These are phyloP conservation scores for Nesogale talazaci DNA, from an alignment of 2,113 vertebrate genomes.

Conservation along the genomic window DNA sequence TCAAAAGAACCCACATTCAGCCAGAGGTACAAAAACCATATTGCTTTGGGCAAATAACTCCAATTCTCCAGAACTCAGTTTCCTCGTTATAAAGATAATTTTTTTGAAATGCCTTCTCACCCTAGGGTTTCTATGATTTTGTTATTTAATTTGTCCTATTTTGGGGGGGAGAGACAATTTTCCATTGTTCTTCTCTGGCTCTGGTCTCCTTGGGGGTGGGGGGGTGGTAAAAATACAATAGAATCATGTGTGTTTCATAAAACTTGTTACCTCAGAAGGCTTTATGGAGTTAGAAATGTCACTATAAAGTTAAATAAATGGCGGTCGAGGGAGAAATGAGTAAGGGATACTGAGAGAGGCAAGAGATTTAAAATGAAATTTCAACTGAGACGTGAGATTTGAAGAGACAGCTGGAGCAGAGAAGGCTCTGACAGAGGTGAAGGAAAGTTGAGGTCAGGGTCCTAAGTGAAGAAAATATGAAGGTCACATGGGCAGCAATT, in stretches of 20 bases:
- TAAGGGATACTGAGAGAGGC: conserved; percentile 58
- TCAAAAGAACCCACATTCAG: neutral
- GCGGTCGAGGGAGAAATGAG: conserved; percentile 71
- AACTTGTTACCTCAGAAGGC: conserved; percentile 75
- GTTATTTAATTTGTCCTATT: conserved; percentile 72
- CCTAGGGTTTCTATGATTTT: conserved; percentile 62
- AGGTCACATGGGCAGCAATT: conserved; percentile 11
- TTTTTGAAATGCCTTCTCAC: conserved; percentile 57
- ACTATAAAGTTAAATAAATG: conserved; percentile 81
- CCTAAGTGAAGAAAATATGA: neutral
- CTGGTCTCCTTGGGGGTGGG: conserved; percentile 34
- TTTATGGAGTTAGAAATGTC: conserved; percentile 80
- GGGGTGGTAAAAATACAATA: conserved; percentile 64
- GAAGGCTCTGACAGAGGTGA: conserved; percentile 51
- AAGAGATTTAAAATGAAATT: conserved; percentile 77
- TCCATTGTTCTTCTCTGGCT: conserved; percentile 78
- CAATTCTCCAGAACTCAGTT: neutral
- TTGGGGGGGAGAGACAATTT: conserved; percentile 74
- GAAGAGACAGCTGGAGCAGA: conserved; percentile 71
- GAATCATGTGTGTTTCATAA: conserved; percentile 81
- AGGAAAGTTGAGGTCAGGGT: conserved; percentile 47
- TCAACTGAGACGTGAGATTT: conserved; percentile 78
- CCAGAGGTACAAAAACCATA: neutral
- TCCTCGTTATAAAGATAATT: conserved; percentile 31
- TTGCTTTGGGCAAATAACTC: neutral